These are phyloP conservation scores for Hydropotes inermis DNA, from an alignment of 2,113 vertebrate genomes.

Conservation along the genomic window DNA sequence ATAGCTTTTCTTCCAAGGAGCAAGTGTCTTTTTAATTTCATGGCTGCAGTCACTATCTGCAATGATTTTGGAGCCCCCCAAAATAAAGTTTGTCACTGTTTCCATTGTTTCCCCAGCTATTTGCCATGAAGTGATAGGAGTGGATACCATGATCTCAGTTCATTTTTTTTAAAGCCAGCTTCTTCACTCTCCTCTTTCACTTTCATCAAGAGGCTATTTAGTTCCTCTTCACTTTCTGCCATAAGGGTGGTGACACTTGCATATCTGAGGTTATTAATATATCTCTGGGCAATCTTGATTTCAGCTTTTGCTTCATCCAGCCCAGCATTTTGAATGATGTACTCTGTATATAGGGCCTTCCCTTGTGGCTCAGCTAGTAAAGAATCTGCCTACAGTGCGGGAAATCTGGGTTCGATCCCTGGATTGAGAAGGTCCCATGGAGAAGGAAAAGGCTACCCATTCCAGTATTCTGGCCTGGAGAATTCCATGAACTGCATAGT, in stretches of 20 bases:
- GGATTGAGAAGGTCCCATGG: not conserved
- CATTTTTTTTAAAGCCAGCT: not conserved
- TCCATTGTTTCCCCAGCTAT: not conserved
- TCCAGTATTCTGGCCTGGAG: not conserved
- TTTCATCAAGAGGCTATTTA: not conserved
- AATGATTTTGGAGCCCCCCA: not conserved
- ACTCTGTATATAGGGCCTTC: not conserved
- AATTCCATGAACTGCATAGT: not conserved
- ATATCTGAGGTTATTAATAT: not conserved
- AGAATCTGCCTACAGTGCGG: not conserved
- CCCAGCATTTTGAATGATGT: not conserved
- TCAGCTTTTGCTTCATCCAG: not conserved
- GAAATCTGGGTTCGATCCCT: not conserved
- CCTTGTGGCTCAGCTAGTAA: not conserved
- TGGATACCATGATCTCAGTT: not conserved
- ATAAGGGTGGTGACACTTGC: not conserved
- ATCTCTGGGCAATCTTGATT: not conserved
- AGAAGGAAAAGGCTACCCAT: not conserved
- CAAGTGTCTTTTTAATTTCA: not conserved
- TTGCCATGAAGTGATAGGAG: not conserved
- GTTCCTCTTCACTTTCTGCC: not conserved
- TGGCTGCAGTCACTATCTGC: not conserved
- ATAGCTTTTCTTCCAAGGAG: not conserved
- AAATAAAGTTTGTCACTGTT: not conserved
- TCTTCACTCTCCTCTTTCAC: not conserved